These are phyloP conservation scores for Mycteria americana DNA, from an alignment of 2,797 vertebrate genomes.

Conservation along the genomic window DNA sequence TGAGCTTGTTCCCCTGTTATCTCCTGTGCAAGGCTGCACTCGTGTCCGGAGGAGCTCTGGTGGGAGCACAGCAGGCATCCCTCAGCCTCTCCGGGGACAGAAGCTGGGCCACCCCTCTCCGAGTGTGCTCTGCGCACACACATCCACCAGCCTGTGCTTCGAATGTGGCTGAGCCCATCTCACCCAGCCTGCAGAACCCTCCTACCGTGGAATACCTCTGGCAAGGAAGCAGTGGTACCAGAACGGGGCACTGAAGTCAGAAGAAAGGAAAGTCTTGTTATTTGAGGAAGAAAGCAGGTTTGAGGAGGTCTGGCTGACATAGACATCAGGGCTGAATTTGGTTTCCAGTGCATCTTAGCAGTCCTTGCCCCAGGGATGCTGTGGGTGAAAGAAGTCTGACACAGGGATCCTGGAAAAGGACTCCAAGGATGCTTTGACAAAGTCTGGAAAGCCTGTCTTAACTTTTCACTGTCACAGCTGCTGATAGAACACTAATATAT, in stretches of 20 bases:
- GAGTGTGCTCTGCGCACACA: neutral
- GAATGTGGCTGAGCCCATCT: neutral
- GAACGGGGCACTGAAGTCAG: neutral
- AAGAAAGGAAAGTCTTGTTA: neutral
- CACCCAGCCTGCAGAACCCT: neutral
- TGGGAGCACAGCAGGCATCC: neutral
- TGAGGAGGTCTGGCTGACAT: neutral
- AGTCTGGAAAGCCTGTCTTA: slow-evolving; percentile 24
- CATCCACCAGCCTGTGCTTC: neutral
- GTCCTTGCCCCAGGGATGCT: neutral
- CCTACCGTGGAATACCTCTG: neutral
- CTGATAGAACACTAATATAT: slow-evolving; percentile 47
- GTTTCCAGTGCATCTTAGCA: neutral
- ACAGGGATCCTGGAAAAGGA: neutral
- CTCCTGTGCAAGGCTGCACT: neutral
- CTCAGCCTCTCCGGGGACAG: neutral
- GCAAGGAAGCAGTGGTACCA: neutral
- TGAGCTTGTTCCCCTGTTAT: neutral
- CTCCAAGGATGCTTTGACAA: neutral
- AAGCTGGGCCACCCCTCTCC: neutral
- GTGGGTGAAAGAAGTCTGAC: neutral
- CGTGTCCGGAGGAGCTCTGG: neutral
- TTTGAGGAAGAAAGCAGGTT: neutral
- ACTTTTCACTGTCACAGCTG: slow-evolving; percentile 32
- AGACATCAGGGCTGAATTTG: neutral